phyloP scores from a whole-genome alignment of 2,888 invertebrate genomes.

The Sepiola atlantica region DNA sequence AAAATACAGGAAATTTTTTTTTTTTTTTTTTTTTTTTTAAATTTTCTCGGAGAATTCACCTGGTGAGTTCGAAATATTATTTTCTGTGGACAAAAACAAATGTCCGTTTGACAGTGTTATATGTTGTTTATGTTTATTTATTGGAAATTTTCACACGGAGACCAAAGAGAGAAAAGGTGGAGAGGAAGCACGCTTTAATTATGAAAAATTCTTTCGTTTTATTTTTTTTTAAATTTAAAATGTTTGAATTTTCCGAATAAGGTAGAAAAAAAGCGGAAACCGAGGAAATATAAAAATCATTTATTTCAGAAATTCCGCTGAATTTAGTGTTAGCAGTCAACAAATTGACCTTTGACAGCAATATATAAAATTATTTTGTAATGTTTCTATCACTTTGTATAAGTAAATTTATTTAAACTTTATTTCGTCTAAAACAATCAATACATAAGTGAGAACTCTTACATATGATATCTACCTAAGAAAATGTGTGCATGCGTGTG shows the following conservation, averaged over 20 bases:
- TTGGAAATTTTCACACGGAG: not conserved
- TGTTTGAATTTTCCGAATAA: not conserved
- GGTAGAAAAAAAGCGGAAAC: not conserved
- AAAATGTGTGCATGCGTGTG: too few species aligned
- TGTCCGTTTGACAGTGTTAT: not conserved
- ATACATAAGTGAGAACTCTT: too few species aligned
- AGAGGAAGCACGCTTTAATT: not conserved
- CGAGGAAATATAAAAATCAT: not conserved
- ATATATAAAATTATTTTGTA: too few species aligned
- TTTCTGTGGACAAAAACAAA: not conserved
- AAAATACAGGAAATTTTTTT: not conserved
- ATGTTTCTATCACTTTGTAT: too few species aligned
- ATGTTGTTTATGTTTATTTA: not conserved
- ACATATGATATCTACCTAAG: too few species aligned
- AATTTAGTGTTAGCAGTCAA: not conserved
- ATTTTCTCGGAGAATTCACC: not conserved
- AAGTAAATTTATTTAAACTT: too few species aligned
- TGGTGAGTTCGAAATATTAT: not conserved
- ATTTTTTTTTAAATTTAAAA: too few species aligned
- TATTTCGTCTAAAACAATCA: too few species aligned
- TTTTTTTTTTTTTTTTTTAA: not conserved
- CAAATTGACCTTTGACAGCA: not conserved
- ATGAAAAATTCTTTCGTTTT: too few species aligned
- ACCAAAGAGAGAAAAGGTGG: not conserved
- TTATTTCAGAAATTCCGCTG: not conserved